phyloP scores from a whole-genome alignment of 2,113 vertebrate genomes.

The Mola mola region DNA sequence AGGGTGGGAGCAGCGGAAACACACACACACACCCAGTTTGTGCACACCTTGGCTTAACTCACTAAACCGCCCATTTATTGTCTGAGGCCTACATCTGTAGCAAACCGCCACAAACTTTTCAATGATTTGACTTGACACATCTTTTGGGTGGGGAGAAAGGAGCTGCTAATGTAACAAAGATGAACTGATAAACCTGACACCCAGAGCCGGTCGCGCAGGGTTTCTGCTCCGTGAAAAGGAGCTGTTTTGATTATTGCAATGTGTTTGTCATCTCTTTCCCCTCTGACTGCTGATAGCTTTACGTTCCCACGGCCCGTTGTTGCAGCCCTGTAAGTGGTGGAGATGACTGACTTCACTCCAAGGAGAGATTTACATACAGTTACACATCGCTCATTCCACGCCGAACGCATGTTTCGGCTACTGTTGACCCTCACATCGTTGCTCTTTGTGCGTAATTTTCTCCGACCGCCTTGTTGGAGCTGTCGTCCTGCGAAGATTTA shows the following conservation, averaged over 20 bases:
- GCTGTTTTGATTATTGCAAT: slow-evolving; percentile 4
- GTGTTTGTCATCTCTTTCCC: slow-evolving; percentile 17
- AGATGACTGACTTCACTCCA: slow-evolving; percentile 19
- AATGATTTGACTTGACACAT: slow-evolving; percentile 10
- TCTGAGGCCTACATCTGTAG: slow-evolving; percentile 50
- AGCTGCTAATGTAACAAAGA: not conserved
- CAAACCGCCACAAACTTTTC: slow-evolving; percentile 32
- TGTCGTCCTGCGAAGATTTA: slow-evolving; percentile 2
- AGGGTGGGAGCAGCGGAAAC: slow-evolving; percentile 66
- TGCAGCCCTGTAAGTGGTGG: slow-evolving; percentile 17
- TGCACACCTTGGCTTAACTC: slow-evolving; percentile 76
- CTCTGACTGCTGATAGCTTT: not conserved
- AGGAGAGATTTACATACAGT: slow-evolving; percentile 37
- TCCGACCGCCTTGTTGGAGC: not conserved
- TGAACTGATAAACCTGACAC: too few relatives aligned
- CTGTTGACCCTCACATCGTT: slow-evolving; percentile 9
- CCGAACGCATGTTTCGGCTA: slow-evolving; percentile 43
- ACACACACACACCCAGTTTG: slow-evolving; percentile 63
- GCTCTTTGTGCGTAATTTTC: not conserved
- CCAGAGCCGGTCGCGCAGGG: too few relatives aligned
- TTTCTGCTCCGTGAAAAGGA: slow-evolving; percentile 8
- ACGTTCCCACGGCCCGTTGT: slow-evolving; percentile 26
- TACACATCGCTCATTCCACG: slow-evolving; percentile 18
- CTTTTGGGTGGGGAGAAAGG: not conserved
- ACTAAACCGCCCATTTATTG: slow-evolving; percentile 62